These are phyloP conservation scores for Diachasma alloeum DNA, from an alignment of 1,140 invertebrate genomes.

Conservation along the genomic window DNA sequence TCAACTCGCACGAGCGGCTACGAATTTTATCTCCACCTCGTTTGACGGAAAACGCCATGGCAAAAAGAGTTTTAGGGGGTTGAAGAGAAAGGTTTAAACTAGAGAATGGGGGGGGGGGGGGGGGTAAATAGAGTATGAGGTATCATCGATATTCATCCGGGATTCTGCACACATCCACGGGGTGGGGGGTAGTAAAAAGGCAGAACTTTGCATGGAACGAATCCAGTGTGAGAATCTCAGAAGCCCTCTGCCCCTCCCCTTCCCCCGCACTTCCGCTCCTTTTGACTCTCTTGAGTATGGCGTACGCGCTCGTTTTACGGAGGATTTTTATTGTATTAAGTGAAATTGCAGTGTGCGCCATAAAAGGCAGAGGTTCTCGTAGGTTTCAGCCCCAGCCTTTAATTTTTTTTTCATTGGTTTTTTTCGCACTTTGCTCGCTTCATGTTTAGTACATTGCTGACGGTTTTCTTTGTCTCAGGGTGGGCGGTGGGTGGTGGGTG, in stretches of 20 bases:
- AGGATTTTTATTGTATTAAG: slow-evolving; percentile 33
- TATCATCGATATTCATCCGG: slow-evolving; percentile 31
- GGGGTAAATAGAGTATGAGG: not conserved
- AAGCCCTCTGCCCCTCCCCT: not conserved
- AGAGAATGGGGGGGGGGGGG: not conserved
- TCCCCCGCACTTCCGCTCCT: slow-evolving; percentile 4
- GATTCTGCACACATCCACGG: not conserved
- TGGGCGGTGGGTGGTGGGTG: too few species aligned
- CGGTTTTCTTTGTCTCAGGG: not conserved
- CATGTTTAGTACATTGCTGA: not conserved
- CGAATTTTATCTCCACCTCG: slow-evolving; percentile 32
- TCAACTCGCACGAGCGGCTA: slow-evolving; percentile 19
- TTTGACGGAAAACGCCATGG: slow-evolving; percentile 26
- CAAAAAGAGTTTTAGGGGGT: not conserved
- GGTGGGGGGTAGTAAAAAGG: slow-evolving; percentile 21
- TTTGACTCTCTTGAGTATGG: slow-evolving; percentile 10
- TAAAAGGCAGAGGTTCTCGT: too few species aligned
- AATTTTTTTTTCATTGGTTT: not conserved
- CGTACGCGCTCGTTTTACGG: slow-evolving; percentile 21
- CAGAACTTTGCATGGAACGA: slow-evolving; percentile 24
- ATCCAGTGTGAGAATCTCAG: slow-evolving; percentile 9
- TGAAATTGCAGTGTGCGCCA: too few species aligned
- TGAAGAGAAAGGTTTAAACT: not conserved
- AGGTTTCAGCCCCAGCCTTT: too few species aligned
- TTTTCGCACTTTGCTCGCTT: too few species aligned